phyloP scores from a whole-genome alignment of 2,888 invertebrate species.

The Diogma glabrata region DNA sequence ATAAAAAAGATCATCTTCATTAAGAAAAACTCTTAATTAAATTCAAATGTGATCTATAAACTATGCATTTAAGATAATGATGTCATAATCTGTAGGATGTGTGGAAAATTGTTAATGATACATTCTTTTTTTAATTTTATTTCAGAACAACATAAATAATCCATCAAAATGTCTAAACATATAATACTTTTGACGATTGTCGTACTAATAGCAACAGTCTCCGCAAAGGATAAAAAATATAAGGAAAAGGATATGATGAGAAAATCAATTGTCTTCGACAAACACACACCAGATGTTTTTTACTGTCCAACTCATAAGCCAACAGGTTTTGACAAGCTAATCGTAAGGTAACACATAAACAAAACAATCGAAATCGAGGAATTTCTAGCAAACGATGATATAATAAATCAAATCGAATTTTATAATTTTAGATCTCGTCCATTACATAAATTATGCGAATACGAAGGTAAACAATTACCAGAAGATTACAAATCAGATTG shows the following conservation, averaged over 20 bases:
- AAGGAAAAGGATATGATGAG: constrained; percentile 59
- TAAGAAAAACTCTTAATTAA: no score
- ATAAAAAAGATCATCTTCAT: no score
- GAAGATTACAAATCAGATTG: constrained; percentile 66
- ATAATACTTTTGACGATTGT: neutral
- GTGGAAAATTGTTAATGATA: no score
- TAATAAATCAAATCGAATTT: neutral
- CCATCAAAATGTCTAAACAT: neutral
- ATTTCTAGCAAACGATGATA: no score
- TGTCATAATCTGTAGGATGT: no score
- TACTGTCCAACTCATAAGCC: constrained; percentile 69
- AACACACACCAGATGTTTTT: constrained; percentile 66
- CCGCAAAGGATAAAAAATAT: constrained; percentile 23
- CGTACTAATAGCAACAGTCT: constrained; percentile 2
- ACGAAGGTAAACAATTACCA: constrained; percentile 55
- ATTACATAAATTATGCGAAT: constrained; percentile 60
- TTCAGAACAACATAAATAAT: constrained; percentile 5
- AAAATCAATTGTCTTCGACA: constrained; percentile 67
- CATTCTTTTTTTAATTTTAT: neutral
- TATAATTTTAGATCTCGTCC: constrained; percentile 42
- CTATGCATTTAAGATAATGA: no score
- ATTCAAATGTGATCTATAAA: no score
- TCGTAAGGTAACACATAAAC: constrained; percentile 41
- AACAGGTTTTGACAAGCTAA: constrained; percentile 60
- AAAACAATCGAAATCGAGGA: neutral